phyloP scores from a whole-genome alignment of 2,113 vertebrate genomes.

The Opisthocomus hoazin region DNA sequence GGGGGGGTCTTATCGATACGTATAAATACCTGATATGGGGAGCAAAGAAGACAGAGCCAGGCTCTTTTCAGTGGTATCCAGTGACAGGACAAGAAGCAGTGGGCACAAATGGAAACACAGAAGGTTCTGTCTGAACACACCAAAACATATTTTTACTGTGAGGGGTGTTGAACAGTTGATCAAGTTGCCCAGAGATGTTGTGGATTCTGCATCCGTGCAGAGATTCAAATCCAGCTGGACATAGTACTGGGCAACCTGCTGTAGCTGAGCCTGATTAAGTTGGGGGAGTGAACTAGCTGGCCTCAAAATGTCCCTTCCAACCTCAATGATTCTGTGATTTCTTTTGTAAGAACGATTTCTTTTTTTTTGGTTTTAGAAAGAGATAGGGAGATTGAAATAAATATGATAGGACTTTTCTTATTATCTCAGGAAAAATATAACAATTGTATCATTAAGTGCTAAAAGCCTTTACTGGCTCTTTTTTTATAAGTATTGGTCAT shows the following conservation, averaged over 20 bases:
- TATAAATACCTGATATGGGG: not conserved
- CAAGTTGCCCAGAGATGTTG: not conserved
- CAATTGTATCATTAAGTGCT: not conserved
- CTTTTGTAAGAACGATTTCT: not conserved
- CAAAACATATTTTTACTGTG: not conserved
- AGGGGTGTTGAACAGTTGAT: not conserved
- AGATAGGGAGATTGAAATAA: not conserved
- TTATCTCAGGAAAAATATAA: not conserved
- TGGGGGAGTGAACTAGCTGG: accelerated
- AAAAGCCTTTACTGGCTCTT: not conserved
- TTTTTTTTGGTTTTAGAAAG: not conserved
- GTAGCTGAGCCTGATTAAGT: not conserved
- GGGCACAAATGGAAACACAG: not conserved
- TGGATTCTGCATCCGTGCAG: not conserved
- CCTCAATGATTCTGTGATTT: not conserved
- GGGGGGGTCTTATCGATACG: not conserved
- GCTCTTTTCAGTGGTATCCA: not conserved
- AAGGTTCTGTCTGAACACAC: not conserved
- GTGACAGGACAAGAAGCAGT: not conserved
- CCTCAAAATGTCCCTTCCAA: not conserved
- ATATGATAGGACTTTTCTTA: not conserved
- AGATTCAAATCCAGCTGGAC: not conserved
- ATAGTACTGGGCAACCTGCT: too few species aligned
- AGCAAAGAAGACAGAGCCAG: not conserved
- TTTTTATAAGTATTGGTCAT: not conserved